A percentile compares a stretch with the other conserved stretches of the same genome.
Evolutionary conservation across 2,797 vertebrate species (phyloP).

Genomic region (Poecile montanus): DNA sequence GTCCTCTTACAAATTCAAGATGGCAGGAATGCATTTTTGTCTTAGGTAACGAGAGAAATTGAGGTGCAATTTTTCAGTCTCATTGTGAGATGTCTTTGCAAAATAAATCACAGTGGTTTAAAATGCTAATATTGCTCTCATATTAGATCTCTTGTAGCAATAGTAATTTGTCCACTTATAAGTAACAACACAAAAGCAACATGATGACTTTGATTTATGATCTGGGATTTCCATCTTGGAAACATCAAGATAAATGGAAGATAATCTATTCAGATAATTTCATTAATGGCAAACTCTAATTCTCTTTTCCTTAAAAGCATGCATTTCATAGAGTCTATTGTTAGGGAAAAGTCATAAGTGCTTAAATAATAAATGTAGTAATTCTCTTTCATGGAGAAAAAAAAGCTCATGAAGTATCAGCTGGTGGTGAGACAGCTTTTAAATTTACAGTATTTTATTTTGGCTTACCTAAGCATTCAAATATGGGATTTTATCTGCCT

Average conservation of each 20-base stretch:
- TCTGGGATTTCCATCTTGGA: conserved; percentile 34
- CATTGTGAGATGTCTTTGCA: not conserved
- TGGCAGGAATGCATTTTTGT: not conserved
- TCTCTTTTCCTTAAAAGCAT: conserved; percentile 54
- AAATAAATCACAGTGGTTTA: conserved; percentile 38
- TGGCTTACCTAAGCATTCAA: not conserved
- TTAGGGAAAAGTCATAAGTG: not conserved
- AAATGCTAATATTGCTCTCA: conserved; percentile 14
- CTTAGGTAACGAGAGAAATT: not conserved
- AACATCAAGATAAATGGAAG: conserved; percentile 28
- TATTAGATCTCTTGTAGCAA: not conserved
- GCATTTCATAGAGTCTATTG: not conserved
- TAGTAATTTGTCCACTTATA: conserved; percentile 28
- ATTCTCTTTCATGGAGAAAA: not conserved
- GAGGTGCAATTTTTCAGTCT: not conserved
- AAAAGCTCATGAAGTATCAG: not conserved
- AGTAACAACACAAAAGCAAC: conserved; percentile 9
- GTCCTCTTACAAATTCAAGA: not conserved
- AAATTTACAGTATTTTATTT: not conserved
- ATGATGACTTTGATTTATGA: conserved; percentile 17
- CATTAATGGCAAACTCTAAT: conserved; percentile 55
- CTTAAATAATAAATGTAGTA: conserved; percentile 35
- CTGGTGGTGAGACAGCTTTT: not conserved
- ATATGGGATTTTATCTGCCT: not conserved
- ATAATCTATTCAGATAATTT: conserved; percentile 58